Percentiles rank a stretch among this genome's conserved stretches.
phyloP scores from a whole-genome alignment of 2,113 vertebrate species.

The Engraulis encrasicolus region DNA sequence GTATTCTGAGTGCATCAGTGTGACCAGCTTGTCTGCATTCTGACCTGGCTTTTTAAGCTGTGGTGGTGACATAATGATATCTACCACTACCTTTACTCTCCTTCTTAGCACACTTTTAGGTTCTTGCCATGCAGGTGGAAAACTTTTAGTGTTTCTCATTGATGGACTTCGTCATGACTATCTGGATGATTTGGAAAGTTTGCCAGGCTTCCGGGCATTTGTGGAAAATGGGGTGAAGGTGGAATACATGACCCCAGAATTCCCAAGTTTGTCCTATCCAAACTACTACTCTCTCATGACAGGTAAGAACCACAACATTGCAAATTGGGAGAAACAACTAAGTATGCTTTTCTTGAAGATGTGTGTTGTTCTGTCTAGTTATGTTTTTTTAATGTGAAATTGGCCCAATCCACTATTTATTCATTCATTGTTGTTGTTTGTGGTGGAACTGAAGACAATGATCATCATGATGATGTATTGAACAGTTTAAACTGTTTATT shows the following conservation, averaged over 20 bases:
- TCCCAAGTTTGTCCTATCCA: constrained; percentile 91
- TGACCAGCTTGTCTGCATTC: not conserved
- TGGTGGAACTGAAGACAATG: no score
- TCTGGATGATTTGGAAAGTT: constrained; percentile 75
- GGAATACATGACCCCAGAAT: constrained; percentile 93
- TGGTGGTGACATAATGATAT: not conserved
- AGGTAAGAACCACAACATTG: constrained; percentile 71
- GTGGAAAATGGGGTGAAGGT: constrained; percentile 86
- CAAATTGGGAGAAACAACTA: no score
- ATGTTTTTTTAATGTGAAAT: no score
- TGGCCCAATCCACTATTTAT: no score
- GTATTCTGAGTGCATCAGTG: not conserved
- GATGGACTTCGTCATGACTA: constrained; percentile 94
- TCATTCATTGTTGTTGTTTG: no score
- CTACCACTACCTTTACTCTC: constrained; percentile 43
- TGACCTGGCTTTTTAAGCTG: not conserved
- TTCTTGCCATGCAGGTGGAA: constrained; percentile 57
- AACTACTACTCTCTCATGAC: constrained; percentile 97
- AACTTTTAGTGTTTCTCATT: constrained; percentile 87
- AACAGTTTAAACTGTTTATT: no score
- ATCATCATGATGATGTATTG: no score
- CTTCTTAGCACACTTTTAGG: constrained; percentile 47
- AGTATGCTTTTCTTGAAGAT: no score
- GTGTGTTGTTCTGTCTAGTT: no score
- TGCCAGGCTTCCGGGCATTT: constrained; percentile 84